A percentile compares a stretch with the other conserved stretches of the same genome.
These are phyloP conservation scores for Limenitis camilla DNA, from an alignment of 2,888 invertebrate species.

Conservation along the genomic window DNA sequence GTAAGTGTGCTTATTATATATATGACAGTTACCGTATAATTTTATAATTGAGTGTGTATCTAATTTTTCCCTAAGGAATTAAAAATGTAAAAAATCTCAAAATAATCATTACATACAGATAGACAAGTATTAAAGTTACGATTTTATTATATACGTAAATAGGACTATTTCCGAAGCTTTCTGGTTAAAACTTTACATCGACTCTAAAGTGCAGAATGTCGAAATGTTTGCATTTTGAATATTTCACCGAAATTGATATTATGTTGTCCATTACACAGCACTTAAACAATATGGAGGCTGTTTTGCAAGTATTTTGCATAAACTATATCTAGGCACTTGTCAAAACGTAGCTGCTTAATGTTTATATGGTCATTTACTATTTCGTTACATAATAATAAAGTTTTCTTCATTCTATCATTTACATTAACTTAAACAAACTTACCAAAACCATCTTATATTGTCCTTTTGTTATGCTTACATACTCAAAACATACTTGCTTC, in stretches of 20 bases:
- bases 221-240: conserved; percentile 6
- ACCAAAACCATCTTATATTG: too few relatives aligned
- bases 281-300: conserved; percentile 1
- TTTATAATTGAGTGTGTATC: too few relatives aligned
- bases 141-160: neutral
- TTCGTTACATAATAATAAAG: neutral
- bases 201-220: conserved; percentile 9
- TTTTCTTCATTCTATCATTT: too few relatives aligned
- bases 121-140: too few relatives aligned
- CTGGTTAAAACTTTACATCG: neutral
- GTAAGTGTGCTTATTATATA: too few relatives aligned
- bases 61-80: too few relatives aligned
- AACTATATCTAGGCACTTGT: conserved; percentile 10
- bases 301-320: conserved; percentile 8
- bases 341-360: conserved; percentile 26
- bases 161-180: neutral
- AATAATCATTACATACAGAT: too few relatives aligned
- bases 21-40: too few relatives aligned
- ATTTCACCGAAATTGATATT: conserved; percentile 8
- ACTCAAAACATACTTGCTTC: too few relatives aligned
- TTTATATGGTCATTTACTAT: neutral
- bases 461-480: too few relatives aligned
- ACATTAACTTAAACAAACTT: too few relatives aligned
- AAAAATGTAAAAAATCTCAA: too few relatives aligned
- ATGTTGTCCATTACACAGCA: conserved; percentile 1